Evolutionary conservation across 1,140 invertebrate species (phyloP).

Genomic region (Drosophila pseudoobscura): DNA sequence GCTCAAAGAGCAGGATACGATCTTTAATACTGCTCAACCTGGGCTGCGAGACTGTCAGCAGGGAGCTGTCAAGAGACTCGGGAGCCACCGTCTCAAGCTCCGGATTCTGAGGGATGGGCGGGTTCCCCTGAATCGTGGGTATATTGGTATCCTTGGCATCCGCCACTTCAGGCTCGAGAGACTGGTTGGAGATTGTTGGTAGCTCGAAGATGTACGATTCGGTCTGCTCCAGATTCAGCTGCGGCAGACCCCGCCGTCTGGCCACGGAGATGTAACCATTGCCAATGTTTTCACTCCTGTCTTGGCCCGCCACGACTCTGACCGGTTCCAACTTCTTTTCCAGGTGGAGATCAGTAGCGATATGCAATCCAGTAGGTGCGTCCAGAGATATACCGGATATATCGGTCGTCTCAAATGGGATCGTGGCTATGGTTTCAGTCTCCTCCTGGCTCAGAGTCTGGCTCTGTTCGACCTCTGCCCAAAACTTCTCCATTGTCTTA

Average conservation of each 20-base stretch:
- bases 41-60: conserved; percentile 15
- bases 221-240: conserved; percentile 53
- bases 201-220: conserved; percentile 53
- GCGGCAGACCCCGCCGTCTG: conserved; percentile 10
- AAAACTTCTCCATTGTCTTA: conserved; percentile 45
- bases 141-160: conserved; percentile 10
- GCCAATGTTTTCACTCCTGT: not conserved
- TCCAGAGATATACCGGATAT: not conserved
- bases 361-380: not conserved
- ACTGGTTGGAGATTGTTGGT: conserved; percentile 21
- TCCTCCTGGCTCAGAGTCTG: conserved; percentile 4
- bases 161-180: conserved; percentile 9
- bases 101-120: conserved; percentile 62
- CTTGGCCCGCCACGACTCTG: conserved; percentile 16
- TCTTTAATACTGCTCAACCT: conserved; percentile 55
- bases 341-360: conserved; percentile 50
- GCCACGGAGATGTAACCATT: conserved; percentile 21
- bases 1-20: conserved; percentile 59
- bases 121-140: conserved; percentile 70
- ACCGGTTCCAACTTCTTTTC: conserved; percentile 42
- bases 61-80: not conserved
- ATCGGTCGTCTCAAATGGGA: too few species aligned
- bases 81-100: not conserved
- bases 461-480: conserved; percentile 33
- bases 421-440: not conserved